Conservation (phyloP, 2,113 vertebrate species). For the Phocoena sinus region DNA sequence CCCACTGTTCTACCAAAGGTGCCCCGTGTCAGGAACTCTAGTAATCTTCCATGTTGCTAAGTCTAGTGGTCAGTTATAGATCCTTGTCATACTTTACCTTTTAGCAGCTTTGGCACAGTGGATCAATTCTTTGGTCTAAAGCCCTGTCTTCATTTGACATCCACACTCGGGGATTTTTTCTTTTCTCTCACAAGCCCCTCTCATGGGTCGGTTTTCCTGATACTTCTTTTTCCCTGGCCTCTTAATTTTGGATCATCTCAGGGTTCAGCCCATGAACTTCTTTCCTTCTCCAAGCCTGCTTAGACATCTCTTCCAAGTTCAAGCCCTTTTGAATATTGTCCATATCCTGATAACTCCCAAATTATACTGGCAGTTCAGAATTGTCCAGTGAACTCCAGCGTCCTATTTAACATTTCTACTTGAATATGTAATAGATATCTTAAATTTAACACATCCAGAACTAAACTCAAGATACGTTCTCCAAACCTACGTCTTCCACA, state of each 20-base stretch:
- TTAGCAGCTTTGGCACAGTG: background rate
- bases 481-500: background rate
- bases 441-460: background rate
- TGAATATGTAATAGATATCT: background rate
- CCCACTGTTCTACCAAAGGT: background rate
- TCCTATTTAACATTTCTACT: background rate
- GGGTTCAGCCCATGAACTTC: background rate
- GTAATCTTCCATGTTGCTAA: background rate
- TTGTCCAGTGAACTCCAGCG: background rate
- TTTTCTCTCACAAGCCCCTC: background rate
- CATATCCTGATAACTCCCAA: background rate
- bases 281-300: background rate
- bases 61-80: background rate
- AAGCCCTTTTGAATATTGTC: background rate
- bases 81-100: background rate
- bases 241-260: background rate
- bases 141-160: background rate
- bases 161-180: background rate
- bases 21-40: background rate
- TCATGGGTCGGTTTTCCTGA: background rate
- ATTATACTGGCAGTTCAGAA: background rate
- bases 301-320: background rate
- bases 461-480: background rate
- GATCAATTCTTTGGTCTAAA: background rate
- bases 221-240: background rate